Conservation (phyloP, 2,113 vertebrate genomes). For the Oenanthe oenanthe region DNA sequence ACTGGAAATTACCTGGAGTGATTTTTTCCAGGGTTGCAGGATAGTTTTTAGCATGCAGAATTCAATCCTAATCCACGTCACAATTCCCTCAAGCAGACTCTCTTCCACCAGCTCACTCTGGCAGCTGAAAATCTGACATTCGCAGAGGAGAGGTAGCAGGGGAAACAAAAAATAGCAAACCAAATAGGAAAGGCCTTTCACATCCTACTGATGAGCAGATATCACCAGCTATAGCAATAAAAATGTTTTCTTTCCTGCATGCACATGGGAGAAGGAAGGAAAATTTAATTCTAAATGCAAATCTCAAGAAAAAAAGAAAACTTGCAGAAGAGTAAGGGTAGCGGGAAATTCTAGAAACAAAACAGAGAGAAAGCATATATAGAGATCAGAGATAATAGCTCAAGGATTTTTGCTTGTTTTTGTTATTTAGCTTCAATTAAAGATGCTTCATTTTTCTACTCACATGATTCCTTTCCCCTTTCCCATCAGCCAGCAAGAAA, state of each 20-base stretch:
- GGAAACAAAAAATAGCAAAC: slow-evolving; percentile 21
- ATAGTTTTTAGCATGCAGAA: neutral
- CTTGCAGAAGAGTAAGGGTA: neutral
- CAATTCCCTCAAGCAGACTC: neutral
- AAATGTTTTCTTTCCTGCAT: slow-evolving; percentile 14
- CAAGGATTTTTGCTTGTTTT: neutral
- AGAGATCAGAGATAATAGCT: neutral
- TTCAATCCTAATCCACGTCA: neutral
- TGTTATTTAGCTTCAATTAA: neutral
- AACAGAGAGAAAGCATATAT: neutral
- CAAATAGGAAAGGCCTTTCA: slow-evolving; percentile 26
- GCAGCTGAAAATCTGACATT: slow-evolving; percentile 4
- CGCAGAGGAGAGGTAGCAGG: neutral
- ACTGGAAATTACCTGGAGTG: neutral
- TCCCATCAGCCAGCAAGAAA: neutral
- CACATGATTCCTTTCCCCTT: neutral
- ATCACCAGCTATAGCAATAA: slow-evolving; percentile 26
- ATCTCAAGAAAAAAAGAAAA: neutral
- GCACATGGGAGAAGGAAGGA: neutral
- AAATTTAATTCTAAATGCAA: slow-evolving; percentile 46
- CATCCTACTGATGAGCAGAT: slow-evolving; percentile 5
- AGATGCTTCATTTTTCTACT: neutral
- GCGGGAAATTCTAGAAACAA: neutral
- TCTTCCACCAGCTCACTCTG: neutral
- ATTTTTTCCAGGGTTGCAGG: neutral